Base-by-base conservation (phyloP, 2,797 vertebrate genomes). In the Iguana delicatissima region DNA sequence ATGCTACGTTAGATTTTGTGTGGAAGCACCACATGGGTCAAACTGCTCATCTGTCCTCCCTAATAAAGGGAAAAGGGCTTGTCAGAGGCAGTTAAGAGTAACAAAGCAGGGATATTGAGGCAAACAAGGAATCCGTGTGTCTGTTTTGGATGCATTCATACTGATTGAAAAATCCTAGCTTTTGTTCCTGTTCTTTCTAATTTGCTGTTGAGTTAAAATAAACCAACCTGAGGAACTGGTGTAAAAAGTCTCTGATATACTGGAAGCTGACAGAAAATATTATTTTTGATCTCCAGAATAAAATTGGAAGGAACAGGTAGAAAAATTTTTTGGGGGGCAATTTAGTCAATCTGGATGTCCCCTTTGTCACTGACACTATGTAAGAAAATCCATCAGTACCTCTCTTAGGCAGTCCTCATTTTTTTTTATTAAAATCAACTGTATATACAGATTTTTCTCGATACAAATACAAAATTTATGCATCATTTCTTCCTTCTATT, bases 1-100 rank as follows among this genome's bases (percentile, higher is more conserved):
- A 88, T 80, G 85, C 88, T 93, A 94, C 91, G 93, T 95, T 95
- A 95, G 84, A 92, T 80, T 90, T 95, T 93, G 94, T 94, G 81
- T 93, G 94, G 93, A 93, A 94, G 91, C 69, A 72, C 0, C 77
- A 90, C 84, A 85, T 55, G 93, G 91, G 88, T 93, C 86, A 84
- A 93, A 84, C 38, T 91, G 80, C 89, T 96, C 91, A 89, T 90
- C 92, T 92, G 80, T 64, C 92, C 38, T 93, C 73, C 81, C 89
- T 90, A 72, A 93, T 93, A 91, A 80, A 94, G 52, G 81, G 42
- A 95, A 96, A 77, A 95, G 90, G 76, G 88, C 90, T 16, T 57
- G 93, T 83, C 90, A 67, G 9, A 24, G 0, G 76, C 89, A 90
- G 94, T 88, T 88, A 93, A 89, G 77, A 89, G 12, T 80, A 62